Percentiles rank a stretch among this genome's conserved stretches.
phyloP scores from a whole-genome alignment of 2,113 vertebrate species.

The Corynorhinus townsendii region DNA sequence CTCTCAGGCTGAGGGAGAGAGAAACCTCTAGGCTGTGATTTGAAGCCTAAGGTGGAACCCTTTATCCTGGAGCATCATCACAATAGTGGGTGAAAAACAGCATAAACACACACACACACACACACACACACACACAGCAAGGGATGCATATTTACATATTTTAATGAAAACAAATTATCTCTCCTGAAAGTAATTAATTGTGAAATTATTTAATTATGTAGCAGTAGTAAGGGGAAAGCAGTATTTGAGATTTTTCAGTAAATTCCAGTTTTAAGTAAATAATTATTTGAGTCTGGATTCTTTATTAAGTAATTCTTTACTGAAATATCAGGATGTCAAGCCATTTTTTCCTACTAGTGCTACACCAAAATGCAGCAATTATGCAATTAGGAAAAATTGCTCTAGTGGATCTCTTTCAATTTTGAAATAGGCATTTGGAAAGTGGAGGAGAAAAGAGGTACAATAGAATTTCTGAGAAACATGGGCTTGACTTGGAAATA shows the following conservation, averaged over 20 bases:
- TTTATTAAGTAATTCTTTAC: constrained; percentile 72
- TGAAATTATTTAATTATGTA: constrained; percentile 76
- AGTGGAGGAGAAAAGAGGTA: constrained; percentile 18
- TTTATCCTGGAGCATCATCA: constrained; percentile 45
- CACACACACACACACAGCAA: background rate
- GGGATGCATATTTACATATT: constrained; percentile 74
- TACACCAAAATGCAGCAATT: constrained; percentile 63
- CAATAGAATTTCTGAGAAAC: constrained; percentile 42
- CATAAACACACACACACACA: background rate
- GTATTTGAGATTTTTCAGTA: constrained; percentile 55
- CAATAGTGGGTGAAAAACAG: constrained; percentile 46
- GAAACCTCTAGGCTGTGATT: background rate
- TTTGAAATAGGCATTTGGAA: constrained; percentile 48
- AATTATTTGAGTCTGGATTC: constrained; percentile 63
- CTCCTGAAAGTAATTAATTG: constrained; percentile 75
- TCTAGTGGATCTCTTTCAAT: constrained; percentile 53
- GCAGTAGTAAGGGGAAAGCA: constrained; percentile 54
- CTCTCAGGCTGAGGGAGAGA: background rate
- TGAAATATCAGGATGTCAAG: constrained; percentile 62
- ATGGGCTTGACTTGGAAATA: constrained; percentile 43
- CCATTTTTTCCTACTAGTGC: background rate
- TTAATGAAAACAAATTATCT: constrained; percentile 78
- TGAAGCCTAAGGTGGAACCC: background rate
- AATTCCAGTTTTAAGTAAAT: constrained; percentile 68
- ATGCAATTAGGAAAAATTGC: constrained; percentile 61